Evolutionary conservation across 2,113 vertebrate genomes (phyloP).

Genomic region (Redunca redunca): DNA sequence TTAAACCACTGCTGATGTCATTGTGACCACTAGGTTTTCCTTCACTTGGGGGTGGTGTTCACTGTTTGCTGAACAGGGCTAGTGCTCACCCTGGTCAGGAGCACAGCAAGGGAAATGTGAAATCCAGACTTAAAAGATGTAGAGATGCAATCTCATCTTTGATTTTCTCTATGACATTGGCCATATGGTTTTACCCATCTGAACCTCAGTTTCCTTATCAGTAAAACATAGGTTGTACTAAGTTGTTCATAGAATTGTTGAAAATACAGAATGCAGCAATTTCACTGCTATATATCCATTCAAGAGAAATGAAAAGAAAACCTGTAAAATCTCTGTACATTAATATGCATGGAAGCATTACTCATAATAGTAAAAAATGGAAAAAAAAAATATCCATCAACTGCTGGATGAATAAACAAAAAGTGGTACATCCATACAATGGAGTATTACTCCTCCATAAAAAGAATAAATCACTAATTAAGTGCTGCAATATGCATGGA

Average conservation of each 20-base stretch:
- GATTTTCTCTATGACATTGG: neutral
- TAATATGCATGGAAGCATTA: neutral
- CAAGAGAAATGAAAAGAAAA: conserved; percentile 3
- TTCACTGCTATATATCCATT: neutral
- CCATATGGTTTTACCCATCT: neutral
- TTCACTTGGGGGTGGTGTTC: neutral
- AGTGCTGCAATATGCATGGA: neutral
- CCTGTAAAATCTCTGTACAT: neutral
- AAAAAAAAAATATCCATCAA: neutral
- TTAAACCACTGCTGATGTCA: neutral
- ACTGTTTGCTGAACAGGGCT: rapidly evolving
- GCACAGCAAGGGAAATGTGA: neutral
- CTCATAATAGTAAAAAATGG: neutral
- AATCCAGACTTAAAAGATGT: neutral
- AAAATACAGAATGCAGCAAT: neutral
- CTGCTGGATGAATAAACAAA: neutral
- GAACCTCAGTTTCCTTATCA: neutral
- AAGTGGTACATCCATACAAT: neutral
- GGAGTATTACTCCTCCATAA: neutral
- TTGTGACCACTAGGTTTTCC: too few species aligned
- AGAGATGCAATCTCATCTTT: neutral
- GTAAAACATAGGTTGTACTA: neutral
- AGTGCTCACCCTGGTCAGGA: neutral
- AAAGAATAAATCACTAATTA: neutral
- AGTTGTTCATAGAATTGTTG: neutral